These are phyloP conservation scores for Mormyrops attenuatus DNA, from an alignment of 2,797 vertebrate genomes.

Conservation along the genomic window DNA sequence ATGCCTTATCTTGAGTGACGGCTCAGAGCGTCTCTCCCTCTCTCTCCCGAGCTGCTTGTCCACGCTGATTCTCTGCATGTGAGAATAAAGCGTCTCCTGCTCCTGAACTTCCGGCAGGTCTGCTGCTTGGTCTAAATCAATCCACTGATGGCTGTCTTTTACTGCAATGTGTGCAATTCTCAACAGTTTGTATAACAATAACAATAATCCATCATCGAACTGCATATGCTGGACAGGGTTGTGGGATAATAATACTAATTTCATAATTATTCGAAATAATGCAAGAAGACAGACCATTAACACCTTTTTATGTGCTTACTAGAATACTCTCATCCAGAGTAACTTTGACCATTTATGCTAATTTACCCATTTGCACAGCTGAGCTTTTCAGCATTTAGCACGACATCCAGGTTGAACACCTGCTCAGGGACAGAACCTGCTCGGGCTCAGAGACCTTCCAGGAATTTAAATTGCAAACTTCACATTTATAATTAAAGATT, in stretches of 20 bases:
- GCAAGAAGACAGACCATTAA: background rate
- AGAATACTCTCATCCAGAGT: background rate
- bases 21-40: background rate
- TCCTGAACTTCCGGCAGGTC: background rate
- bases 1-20: background rate
- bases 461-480: background rate
- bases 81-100: background rate
- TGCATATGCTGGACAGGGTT: background rate
- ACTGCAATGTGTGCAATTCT: background rate
- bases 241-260: background rate
- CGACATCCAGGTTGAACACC: background rate
- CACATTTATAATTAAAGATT: slow-evolving; percentile 4
- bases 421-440: background rate
- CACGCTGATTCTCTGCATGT: background rate
- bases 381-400: background rate
- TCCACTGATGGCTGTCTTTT: background rate
- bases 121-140: background rate
- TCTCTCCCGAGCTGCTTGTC: background rate
- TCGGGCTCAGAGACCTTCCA: background rate
- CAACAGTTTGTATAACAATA: background rate
- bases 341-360: background rate
- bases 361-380: background rate
- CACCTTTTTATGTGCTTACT: background rate
- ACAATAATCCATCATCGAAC: background rate
- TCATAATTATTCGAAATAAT: background rate